Evolutionary conservation across 2,113 vertebrate genomes (phyloP).

Genomic region (Callipepla californica): DNA sequence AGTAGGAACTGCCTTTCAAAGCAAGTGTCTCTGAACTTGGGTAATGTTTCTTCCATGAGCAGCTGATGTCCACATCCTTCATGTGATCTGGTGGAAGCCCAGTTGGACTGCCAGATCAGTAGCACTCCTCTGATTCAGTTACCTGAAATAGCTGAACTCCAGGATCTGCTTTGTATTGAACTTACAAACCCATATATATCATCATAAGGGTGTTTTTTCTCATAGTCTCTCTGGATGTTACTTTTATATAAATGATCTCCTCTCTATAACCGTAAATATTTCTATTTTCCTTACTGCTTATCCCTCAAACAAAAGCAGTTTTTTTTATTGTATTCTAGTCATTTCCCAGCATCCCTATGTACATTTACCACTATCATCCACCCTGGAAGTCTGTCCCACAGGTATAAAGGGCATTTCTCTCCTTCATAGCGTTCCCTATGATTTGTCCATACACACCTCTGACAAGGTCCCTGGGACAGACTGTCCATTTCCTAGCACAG

Average conservation of each 20-base stretch:
- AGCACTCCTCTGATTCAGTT: background rate
- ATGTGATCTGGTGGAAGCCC: background rate
- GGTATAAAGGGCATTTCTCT: background rate
- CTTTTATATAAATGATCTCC: background rate
- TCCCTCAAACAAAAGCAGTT: background rate
- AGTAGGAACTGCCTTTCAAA: background rate
- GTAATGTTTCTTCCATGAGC: background rate
- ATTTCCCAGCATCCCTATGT: background rate
- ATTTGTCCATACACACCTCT: background rate
- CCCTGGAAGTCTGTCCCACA: background rate
- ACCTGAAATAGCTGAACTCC: background rate
- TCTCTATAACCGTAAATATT: background rate
- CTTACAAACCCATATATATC: background rate
- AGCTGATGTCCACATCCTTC: background rate
- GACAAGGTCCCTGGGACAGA: slow-evolving; percentile 19
- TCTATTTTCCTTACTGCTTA: background rate
- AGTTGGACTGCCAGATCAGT: background rate
- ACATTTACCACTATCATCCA: slow-evolving; percentile 18
- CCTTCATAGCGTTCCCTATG: background rate
- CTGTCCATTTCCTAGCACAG: background rate
- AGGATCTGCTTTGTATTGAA: background rate
- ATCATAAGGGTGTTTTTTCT: background rate
- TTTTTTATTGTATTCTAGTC: background rate
- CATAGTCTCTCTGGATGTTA: background rate
- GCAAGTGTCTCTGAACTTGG: background rate